phyloP scores from a whole-genome alignment of 2,113 vertebrate species.

The Rhadina sibilatrix region DNA sequence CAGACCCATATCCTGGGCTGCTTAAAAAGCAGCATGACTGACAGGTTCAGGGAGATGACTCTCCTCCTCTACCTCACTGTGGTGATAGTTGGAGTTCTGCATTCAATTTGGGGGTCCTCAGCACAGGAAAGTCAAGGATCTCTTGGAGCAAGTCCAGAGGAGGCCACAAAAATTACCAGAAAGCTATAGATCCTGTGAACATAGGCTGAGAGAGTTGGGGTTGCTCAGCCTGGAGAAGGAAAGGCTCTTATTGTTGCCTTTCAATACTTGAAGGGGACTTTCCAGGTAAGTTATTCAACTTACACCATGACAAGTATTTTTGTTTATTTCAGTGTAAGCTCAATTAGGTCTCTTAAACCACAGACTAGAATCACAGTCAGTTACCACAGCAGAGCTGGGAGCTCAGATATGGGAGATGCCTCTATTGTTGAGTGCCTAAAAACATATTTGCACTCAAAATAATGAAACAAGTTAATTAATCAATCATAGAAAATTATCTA shows the following conservation, averaged over 20 bases:
- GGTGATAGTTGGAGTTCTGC: not conserved
- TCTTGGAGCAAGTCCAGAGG: not conserved
- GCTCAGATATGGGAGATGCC: not conserved
- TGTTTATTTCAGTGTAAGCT: not conserved
- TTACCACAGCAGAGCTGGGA: not conserved
- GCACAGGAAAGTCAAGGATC: not conserved
- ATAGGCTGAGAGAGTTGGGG: not conserved
- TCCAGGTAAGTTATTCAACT: not conserved
- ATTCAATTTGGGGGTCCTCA: not conserved
- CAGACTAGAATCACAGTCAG: not conserved
- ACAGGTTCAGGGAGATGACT: not conserved
- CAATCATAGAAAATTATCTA: not conserved
- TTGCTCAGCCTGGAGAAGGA: not conserved
- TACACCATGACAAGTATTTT: not conserved
- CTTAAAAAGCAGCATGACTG: not conserved
- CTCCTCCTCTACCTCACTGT: not conserved
- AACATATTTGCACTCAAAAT: not conserved
- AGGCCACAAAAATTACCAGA: not conserved
- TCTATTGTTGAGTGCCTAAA: not conserved
- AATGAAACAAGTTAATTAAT: not conserved
- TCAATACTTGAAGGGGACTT: no score
- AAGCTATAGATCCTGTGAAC: not conserved
- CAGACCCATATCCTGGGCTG: not conserved
- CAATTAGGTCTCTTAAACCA: not conserved
- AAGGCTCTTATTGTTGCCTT: not conserved